These are phyloP conservation scores for Phylloscopus whistleri DNA, from an alignment of 2,113 vertebrate genomes.

Conservation along the genomic window DNA sequence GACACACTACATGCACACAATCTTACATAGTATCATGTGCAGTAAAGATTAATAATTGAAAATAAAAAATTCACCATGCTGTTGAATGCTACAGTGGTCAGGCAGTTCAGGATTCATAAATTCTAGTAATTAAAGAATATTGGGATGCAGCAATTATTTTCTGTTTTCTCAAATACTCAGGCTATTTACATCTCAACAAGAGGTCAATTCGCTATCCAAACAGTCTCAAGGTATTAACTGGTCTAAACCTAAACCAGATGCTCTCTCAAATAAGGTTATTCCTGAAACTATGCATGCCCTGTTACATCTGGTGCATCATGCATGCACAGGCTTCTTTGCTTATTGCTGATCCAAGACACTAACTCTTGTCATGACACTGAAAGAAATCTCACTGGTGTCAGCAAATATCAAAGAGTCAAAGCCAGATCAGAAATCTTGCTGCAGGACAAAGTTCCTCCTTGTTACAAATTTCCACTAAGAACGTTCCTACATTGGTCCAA, in stretches of 20 bases:
- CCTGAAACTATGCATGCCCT: neutral
- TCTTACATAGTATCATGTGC: neutral
- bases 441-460: neutral
- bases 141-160: neutral
- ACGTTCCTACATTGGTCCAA: neutral
- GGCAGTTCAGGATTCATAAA: neutral
- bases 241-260: neutral
- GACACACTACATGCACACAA: neutral
- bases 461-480: neutral
- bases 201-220: neutral
- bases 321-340: neutral
- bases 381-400: constrained; percentile 31
- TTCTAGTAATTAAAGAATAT: neutral
- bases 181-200: neutral
- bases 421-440: constrained; percentile 26
- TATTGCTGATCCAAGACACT: neutral
- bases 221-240: neutral
- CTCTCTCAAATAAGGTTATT: neutral
- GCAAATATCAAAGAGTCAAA: constrained; percentile 9
- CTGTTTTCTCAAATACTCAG: neutral
- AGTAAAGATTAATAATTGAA: neutral
- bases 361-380: neutral
- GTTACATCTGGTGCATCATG: neutral
- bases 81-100: neutral
- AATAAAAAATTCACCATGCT: neutral